Base-by-base conservation (phyloP, 1,140 invertebrate species). In the Phymastichus coffea region DNA sequence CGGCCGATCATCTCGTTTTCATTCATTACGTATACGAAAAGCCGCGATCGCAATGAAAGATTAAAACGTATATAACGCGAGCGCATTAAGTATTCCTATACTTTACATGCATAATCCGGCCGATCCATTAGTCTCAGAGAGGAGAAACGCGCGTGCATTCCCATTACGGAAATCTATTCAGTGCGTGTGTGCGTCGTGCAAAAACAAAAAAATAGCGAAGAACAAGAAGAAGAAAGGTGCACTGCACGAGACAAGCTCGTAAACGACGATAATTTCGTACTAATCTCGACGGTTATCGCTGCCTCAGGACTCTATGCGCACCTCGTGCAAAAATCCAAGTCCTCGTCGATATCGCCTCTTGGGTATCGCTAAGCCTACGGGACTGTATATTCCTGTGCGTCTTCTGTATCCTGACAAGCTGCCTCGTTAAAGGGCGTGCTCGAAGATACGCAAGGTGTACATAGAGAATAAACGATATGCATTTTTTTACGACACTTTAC, bases 71-170 rank as follows among this genome's bases (percentile, higher is more conserved):
- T 4, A 8, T 22, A 7, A n/a, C 30, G 17, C 19, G 19, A 14
- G 30, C 28, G 19, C 41, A 46, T 53, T 60, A 38, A 19, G 38
- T 61, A 61, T 53, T 43, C 48, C 57, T 6, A n/a, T 38, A 47
- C 43, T 44, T 52, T n/a, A 57, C 44, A 52, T 60, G 43, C 49
- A 53, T 47, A 53, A 53, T 53, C 26, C 35, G 41, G 20, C 14
- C 30, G 48, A 61, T 55, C 58, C 58, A 61, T 61, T 60, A 60
- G 51, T 54, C 58, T 54, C 54, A 54, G n/a, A n/a, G n/a, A n/a
- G 53, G 54, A 54, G 58, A 55, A 54, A 48, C 30, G 49, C n/a
- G n/a, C n/a, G n/a, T n/a, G n/a, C 52, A 53, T 53, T 41, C n/a
- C 30, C 43, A 60, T 60, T 47, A 22, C 17, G 38, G 49, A 51